Evolutionary conservation across 2,797 vertebrate genomes (phyloP), one percentile per base, ranked within the genome.

Genomic region (Orestias chungarensis): DNA sequence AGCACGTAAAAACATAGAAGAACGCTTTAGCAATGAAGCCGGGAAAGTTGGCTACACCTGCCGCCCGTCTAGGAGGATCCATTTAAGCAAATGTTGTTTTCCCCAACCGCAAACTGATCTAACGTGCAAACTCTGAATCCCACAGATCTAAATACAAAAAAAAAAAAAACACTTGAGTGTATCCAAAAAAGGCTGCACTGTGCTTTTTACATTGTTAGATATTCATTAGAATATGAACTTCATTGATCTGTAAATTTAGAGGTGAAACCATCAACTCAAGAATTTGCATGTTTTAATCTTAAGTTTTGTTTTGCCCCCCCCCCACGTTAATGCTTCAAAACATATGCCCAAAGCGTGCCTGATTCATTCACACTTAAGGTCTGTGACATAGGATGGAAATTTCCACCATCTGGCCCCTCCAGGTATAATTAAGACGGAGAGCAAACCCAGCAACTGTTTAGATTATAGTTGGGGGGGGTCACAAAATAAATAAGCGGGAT

Each of bases 1-100:
- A 61, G 57, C n/a, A n/a, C 18, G 4, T 61, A 42, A 15, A 11
- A 42, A 68, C 27, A 62, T 2, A 23, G 8, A 69, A 49, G 17
- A 70, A 62, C 9, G 35, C 6, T 62, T 42, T 54, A 43, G 57
- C 9, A 67, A 61, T 0, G 15, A 52, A 66, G 46, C 52, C 52
- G 10, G 40, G 66, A 2, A 33, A 72, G 50, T 71, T 50, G 49
- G 67, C 72, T 20, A 27, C 68, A 80, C 66, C 62, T 52, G 43
- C n/a, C n/a, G 71, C 15, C 65, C n/a, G 69, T 31, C 62, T 3
- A 68, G 5, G 49, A 71, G 10, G 8, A 6, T 49, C 47, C n/a
- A 2, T 35, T 66, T 66, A 3, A 66, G 20, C 35, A 62, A 25
- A 15, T 25, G 15, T n/a, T 23, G n/a, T 42, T 25, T 8, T 14